These are phyloP conservation scores for Benitochromis conjunctus DNA, from an alignment of 2,113 vertebrate genomes.

Conservation along the genomic window DNA sequence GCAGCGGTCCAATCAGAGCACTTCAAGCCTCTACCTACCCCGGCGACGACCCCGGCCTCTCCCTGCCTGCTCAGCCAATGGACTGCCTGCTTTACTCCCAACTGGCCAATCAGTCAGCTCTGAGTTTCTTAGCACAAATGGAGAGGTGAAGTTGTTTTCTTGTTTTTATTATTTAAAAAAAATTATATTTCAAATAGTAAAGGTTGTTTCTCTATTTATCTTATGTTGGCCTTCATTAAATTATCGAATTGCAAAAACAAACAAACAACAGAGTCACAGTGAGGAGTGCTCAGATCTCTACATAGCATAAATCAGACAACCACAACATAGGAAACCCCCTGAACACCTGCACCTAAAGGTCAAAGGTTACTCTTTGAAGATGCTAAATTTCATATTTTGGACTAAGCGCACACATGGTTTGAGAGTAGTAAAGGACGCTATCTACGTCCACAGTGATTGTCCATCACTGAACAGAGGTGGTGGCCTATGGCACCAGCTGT, in stretches of 20 bases:
- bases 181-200: neutral
- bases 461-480: neutral
- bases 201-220: neutral
- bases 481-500: neutral
- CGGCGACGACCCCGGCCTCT: neutral
- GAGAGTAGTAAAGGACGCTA: neutral
- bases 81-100: neutral
- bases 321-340: neutral
- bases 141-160: constrained; percentile 14
- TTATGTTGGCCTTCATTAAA: neutral
- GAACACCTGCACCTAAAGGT: neutral
- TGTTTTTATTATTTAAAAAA: neutral
- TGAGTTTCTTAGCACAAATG: constrained; percentile 6
- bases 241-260: neutral
- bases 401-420: neutral
- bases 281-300: neutral
- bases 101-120: constrained; percentile 19
- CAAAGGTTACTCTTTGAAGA: neutral
- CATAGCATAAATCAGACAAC: neutral
- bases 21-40: neutral
- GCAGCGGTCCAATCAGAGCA: constrained; percentile 3
- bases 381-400: neutral
- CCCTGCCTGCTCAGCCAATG: constrained; percentile 3
- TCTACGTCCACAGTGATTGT: neutral
- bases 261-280: neutral